A percentile compares a stretch with the other conserved stretches of the same genome.
These are phyloP conservation scores for Megastigmus dorsalis DNA, from an alignment of 2,888 invertebrate genomes.

Conservation along the genomic window DNA sequence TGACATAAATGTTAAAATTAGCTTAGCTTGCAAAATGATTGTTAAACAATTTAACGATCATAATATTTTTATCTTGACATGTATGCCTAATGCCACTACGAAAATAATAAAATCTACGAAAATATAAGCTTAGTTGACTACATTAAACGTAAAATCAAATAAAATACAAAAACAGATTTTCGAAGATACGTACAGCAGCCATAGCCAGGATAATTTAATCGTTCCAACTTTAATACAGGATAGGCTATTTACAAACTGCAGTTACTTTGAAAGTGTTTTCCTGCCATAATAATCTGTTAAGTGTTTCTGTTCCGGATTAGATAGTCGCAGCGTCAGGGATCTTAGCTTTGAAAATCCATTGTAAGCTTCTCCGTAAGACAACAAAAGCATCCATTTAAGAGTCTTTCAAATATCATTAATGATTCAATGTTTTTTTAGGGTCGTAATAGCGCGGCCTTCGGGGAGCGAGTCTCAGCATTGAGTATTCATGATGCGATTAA, in stretches of 20 bases:
- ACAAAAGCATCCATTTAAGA: slow-evolving; percentile 48
- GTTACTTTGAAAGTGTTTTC: slow-evolving; percentile 18
- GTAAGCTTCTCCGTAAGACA: slow-evolving; percentile 30
- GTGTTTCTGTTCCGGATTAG: slow-evolving; percentile 34
- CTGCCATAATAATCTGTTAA: slow-evolving; percentile 26
- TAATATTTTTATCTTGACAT: too few relatives aligned
- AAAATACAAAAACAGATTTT: too few relatives aligned
- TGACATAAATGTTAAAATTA: too few relatives aligned
- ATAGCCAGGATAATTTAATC: too few relatives aligned
- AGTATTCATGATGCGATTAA: slow-evolving; percentile 51
- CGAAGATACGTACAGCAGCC: too few relatives aligned
- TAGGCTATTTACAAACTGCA: slow-evolving; percentile 24
- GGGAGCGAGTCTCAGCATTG: slow-evolving; percentile 14
- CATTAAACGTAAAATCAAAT: too few relatives aligned
- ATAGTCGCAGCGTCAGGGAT: slow-evolving; percentile 27
- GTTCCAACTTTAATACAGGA: too few relatives aligned
- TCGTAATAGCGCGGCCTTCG: neutral
- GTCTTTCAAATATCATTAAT: slow-evolving; percentile 51
- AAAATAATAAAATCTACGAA: too few relatives aligned
- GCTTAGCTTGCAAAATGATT: too few relatives aligned
- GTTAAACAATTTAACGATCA: too few relatives aligned
- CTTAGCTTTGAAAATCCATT: slow-evolving; percentile 40
- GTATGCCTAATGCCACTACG: too few relatives aligned
- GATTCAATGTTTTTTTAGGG: slow-evolving; percentile 53
- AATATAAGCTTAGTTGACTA: too few relatives aligned